phyloP scores from a whole-genome alignment of 2,113 vertebrate genomes.

The Pituophis catenifer region DNA sequence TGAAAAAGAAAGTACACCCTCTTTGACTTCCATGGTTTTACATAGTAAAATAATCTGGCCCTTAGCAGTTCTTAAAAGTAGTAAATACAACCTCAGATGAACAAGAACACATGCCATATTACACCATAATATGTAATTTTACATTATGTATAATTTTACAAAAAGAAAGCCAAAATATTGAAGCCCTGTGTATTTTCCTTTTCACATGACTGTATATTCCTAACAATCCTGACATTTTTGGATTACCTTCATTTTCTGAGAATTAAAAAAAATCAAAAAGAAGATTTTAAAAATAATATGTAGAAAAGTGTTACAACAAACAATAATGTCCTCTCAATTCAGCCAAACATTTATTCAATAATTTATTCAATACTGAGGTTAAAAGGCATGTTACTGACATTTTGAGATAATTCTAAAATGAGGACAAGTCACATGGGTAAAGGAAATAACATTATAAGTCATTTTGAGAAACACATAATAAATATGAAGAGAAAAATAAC shows the following conservation, averaged over 20 bases:
- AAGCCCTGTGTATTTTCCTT: background rate
- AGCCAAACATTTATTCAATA: conserved; percentile 3
- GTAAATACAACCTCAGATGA: background rate
- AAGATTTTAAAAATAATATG: background rate
- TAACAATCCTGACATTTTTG: background rate
- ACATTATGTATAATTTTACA: background rate
- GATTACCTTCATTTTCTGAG: background rate
- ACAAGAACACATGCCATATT: background rate
- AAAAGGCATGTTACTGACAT: conserved; percentile 21
- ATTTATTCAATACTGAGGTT: conserved; percentile 12
- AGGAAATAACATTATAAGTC: conserved; percentile 3
- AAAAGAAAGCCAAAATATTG: background rate
- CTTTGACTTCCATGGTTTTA: background rate
- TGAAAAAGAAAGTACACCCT: background rate
- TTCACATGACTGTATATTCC: background rate
- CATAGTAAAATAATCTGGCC: background rate
- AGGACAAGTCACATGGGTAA: conserved; percentile 13
- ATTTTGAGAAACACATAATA: conserved; percentile 10
- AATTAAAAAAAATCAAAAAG: background rate
- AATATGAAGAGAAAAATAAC: conserved; percentile 13
- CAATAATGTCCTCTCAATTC: background rate
- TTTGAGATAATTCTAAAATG: conserved; percentile 20
- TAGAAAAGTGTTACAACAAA: background rate
- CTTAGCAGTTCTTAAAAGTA: background rate
- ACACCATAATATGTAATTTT: background rate